Percentiles rank a stretch among this genome's conserved stretches.
These are phyloP conservation scores for Hetaerina titia DNA, from an alignment of 2,888 invertebrate genomes.

Conservation along the genomic window DNA sequence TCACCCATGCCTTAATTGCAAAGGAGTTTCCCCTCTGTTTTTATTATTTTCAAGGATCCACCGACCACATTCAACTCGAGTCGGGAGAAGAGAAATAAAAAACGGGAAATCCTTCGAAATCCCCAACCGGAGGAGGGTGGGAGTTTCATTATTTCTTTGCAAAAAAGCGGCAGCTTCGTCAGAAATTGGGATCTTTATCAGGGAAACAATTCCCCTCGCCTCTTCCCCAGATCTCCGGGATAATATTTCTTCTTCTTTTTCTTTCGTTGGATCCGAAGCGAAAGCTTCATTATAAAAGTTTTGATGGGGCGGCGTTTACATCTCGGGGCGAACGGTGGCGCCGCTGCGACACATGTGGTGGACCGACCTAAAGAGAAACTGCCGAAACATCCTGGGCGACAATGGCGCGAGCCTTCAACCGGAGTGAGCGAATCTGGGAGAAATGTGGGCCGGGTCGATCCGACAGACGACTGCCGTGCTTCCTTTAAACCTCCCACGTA, in stretches of 20 bases:
- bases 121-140: neutral
- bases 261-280: neutral
- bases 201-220: neutral
- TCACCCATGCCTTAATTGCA: neutral
- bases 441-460: conserved; percentile 22
- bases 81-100: neutral
- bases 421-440: neutral
- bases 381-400: neutral
- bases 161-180: neutral
- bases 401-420: neutral
- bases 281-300: conserved; percentile 52
- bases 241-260: neutral
- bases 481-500: neutral
- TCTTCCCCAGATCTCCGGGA: neutral
- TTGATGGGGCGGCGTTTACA: conserved; percentile 38
- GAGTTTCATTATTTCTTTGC: neutral
- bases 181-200: conserved; percentile 29
- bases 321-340: neutral
- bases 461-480: neutral
- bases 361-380: conserved; percentile 11
- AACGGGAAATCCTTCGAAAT: neutral
- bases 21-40: neutral
- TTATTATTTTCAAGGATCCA: neutral
- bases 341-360: neutral
- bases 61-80: neutral